Evolutionary conservation across 2,797 vertebrate species (phyloP).

Genomic region (Acanthis flammea): DNA sequence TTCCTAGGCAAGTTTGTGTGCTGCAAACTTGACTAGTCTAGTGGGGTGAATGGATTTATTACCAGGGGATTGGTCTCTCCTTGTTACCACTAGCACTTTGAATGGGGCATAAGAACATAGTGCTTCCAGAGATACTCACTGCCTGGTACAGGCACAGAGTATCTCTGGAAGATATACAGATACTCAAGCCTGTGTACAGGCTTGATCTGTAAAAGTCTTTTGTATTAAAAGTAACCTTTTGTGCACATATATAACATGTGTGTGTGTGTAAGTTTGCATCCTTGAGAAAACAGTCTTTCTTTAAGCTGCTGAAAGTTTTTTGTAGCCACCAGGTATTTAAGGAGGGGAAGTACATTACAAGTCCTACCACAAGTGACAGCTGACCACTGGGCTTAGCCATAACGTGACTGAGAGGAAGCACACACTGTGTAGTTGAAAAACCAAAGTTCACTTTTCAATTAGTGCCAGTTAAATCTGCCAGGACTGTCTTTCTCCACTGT

Average conservation of each 20-base stretch:
- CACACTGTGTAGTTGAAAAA: neutral
- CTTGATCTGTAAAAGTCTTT: neutral
- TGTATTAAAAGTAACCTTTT: neutral
- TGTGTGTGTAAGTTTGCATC: neutral
- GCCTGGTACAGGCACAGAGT: too few relatives aligned
- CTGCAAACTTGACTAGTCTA: neutral
- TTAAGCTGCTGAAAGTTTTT: neutral
- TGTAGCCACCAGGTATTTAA: neutral
- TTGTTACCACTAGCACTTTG: neutral
- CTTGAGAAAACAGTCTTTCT: neutral
- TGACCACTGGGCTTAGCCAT: neutral
- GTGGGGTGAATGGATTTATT: neutral
- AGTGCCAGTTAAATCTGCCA: neutral
- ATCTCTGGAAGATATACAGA: too few relatives aligned
- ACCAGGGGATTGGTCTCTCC: neutral
- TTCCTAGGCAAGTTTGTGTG: neutral
- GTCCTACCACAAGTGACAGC: neutral
- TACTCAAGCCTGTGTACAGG: too few relatives aligned
- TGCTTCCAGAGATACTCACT: neutral
- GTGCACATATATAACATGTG: neutral
- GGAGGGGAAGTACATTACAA: neutral
- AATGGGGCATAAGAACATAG: neutral
- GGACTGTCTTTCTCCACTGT: neutral
- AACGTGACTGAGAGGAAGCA: neutral
- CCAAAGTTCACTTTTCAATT: neutral